These are phyloP conservation scores for Oncorhynchus tshawytscha DNA, from an alignment of 2,113 vertebrate genomes.

Conservation along the genomic window DNA sequence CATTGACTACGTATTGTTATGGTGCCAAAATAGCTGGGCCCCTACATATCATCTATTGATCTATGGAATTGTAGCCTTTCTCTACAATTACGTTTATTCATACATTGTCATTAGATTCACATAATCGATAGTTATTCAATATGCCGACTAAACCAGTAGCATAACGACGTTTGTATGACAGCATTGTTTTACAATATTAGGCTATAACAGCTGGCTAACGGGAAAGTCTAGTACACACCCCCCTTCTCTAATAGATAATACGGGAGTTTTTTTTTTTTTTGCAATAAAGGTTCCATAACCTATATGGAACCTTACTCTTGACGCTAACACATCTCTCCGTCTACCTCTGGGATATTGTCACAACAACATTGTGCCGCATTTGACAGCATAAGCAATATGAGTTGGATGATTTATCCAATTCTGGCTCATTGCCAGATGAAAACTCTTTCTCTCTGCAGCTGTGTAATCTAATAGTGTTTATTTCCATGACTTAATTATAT, in stretches of 20 bases:
- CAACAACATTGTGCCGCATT: neutral
- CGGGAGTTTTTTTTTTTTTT: neutral
- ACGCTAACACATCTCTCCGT: neutral
- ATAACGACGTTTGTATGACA: neutral
- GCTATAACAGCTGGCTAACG: neutral
- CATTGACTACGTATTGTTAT: neutral
- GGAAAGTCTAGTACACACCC: neutral
- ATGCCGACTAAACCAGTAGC: too few species aligned
- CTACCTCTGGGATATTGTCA: conserved; percentile 1
- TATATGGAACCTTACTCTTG: neutral
- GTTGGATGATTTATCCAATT: conserved; percentile 56
- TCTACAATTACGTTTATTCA: too few species aligned
- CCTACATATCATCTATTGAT: too few species aligned
- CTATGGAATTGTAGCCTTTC: too few species aligned
- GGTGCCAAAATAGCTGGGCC: too few species aligned
- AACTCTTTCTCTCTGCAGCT: conserved; percentile 35
- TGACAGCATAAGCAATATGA: conserved; percentile 25
- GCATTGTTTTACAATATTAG: neutral
- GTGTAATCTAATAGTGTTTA: conserved; percentile 55
- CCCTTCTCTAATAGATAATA: neutral
- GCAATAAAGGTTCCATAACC: neutral
- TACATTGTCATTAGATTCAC: too few species aligned
- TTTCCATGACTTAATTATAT: conserved; percentile 65
- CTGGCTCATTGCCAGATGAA: conserved; percentile 47
- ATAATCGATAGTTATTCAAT: too few species aligned